Conservation (phyloP, 1,140 invertebrate species). For the Apis florea region DNA sequence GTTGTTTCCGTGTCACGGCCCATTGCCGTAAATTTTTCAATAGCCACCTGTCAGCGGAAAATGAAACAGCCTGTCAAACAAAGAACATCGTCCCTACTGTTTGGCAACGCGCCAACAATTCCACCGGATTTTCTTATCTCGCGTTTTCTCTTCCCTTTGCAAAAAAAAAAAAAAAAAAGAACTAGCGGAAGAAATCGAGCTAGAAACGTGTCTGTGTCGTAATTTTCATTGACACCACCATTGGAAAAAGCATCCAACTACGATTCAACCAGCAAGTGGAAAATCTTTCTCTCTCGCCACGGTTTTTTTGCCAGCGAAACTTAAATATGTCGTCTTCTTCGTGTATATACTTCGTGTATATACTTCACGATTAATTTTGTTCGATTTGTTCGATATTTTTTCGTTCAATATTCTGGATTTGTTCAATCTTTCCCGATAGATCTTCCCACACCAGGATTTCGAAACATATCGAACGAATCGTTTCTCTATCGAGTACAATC, state of each 20-base stretch:
- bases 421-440: too few species aligned
- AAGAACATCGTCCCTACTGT: slow-evolving; percentile 10
- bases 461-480: not conserved
- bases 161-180: too few species aligned
- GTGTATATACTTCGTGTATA: too few species aligned
- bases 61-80: slow-evolving; percentile 36
- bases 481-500: not conserved
- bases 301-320: too few species aligned
- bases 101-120: slow-evolving; percentile 15
- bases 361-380: too few species aligned
- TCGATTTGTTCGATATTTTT: too few species aligned
- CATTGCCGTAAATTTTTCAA: slow-evolving; percentile 35
- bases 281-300: too few species aligned
- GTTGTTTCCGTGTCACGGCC: slow-evolving; percentile 17
- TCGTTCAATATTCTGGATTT: too few species aligned
- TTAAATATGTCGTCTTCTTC: too few species aligned
- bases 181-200: not conserved
- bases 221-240: not conserved
- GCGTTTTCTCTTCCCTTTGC: too few species aligned
- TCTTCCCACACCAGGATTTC: not conserved
- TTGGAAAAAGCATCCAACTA: not conserved
- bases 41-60: slow-evolving; percentile 45
- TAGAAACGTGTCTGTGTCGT: not conserved
- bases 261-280: not conserved
- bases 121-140: not conserved